phyloP scores from a whole-genome alignment of 2,888 invertebrate species.

The Athalia cordata region DNA sequence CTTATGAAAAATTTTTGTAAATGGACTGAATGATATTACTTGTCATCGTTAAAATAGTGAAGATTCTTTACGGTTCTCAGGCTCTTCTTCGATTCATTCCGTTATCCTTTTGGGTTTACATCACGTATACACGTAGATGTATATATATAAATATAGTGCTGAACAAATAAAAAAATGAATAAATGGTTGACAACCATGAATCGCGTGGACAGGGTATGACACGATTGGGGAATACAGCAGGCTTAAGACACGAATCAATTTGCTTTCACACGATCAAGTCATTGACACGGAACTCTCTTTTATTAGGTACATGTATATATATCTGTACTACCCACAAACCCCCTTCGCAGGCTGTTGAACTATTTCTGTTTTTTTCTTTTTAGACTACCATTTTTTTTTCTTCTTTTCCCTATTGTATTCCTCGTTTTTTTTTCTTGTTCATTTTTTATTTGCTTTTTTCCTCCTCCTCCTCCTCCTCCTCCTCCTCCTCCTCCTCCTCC shows the following conservation, averaged over 20 bases:
- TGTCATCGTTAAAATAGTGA: too few species aligned
- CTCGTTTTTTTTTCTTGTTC: background rate
- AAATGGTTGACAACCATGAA: background rate
- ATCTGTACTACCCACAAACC: too few species aligned
- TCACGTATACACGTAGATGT: background rate
- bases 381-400: too few species aligned
- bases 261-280: slow-evolving; percentile 49
- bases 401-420: background rate
- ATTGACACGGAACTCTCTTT: slow-evolving; percentile 44
- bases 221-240: background rate
- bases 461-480: background rate
- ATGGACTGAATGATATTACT: too few species aligned
- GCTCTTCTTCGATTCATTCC: slow-evolving; percentile 6
- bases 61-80: background rate
- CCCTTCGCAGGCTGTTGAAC: too few species aligned
- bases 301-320: too few species aligned
- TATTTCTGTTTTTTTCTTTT: too few species aligned
- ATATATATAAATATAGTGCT: background rate
- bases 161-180: background rate
- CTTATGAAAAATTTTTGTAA: background rate
- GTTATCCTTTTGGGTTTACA: too few species aligned
- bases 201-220: background rate
- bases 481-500: background rate
- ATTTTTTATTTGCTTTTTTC: slow-evolving; percentile 1
- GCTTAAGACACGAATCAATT: slow-evolving; percentile 48